These are phyloP conservation scores for Hypolimnas misippus DNA, from an alignment of 2,888 invertebrate species.

Conservation along the genomic window DNA sequence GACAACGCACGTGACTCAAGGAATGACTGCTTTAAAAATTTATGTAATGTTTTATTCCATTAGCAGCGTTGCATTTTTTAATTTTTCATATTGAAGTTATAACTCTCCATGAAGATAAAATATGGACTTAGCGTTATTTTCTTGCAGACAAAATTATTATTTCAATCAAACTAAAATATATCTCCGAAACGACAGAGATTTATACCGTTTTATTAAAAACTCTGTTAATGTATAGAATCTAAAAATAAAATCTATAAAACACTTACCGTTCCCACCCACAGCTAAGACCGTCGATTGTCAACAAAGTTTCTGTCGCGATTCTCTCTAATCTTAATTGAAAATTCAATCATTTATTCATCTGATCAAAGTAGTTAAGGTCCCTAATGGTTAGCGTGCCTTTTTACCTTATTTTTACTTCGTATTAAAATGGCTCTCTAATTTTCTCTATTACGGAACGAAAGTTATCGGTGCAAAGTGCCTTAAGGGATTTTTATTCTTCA, in stretches of 20 bases:
- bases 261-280: conserved; percentile 50
- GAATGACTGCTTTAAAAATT: conserved; percentile 52
- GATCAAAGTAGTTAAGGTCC: conserved; percentile 73
- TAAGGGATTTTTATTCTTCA: conserved; percentile 33
- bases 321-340: conserved; percentile 78
- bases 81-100: conserved; percentile 22
- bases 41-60: conserved; percentile 46
- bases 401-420: conserved; percentile 67
- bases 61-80: conserved; percentile 34
- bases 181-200: too few relatives aligned
- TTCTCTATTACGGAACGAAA: conserved; percentile 55
- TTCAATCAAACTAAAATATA: too few relatives aligned
- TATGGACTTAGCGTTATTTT: too few relatives aligned
- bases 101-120: conserved; percentile 8
- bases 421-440: conserved; percentile 68
- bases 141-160: too few relatives aligned
- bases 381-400: conserved; percentile 70
- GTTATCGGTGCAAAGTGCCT: conserved; percentile 42
- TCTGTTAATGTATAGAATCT: conserved; percentile 9
- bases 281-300: conserved; percentile 64
- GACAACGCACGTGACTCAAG: conserved; percentile 67
- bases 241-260: conserved; percentile 46
- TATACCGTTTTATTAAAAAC: not conserved
- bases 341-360: conserved; percentile 82
- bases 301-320: conserved; percentile 65